Evolutionary conservation across 2,797 vertebrate species (phyloP), one percentile per base, ranked within the genome.

Genomic region (Vipera latastei): DNA sequence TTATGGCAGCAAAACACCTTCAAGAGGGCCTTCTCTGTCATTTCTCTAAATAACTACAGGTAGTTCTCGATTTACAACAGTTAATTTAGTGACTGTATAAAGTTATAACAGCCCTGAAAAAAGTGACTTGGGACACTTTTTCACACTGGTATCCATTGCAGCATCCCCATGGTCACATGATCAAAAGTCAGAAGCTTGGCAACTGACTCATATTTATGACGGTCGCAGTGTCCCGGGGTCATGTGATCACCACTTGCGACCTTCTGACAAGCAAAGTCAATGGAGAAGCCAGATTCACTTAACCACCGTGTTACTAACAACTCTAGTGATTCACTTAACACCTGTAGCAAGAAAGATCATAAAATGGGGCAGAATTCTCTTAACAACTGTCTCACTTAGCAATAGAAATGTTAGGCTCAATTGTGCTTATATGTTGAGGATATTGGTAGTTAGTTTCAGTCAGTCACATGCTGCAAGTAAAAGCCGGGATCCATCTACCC

Each of bases 221-320:
- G 1, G 13, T 38, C 8, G n/a, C 1, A 2, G 14, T 73, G 6
- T 73, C 14, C 14, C 0, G 0, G 65, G 6, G 6, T 32, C 14
- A 38, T 32, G 63, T 16, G 26, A 73, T 73, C n/a, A 38, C 6
- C 16, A 3, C 38, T 38, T 73, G 65, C 3, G 65, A 38, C 65
- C 65, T 73, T 38, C n/a, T 73, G 14, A 73, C 14, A 38, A 38
- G 13, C 63, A 32, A 69, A 6, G 13, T 0, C 63, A 69, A 73
- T 73, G 65, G n/a, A n/a, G n/a, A 69, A 69, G 65, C 65, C 65
- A 69, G 65, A 73, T 73, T 73, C 16, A 73, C n/a, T 73, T 38
- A 73, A 73, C 65, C 18, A 73, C n/a, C 1, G 1, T 73, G 65
- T 73, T 38, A 38, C n/a, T 18, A 73, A 18, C 14, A 32, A 73